These are phyloP conservation scores for Oryzias woworae DNA, from an alignment of 2,113 vertebrate species.

Conservation along the genomic window DNA sequence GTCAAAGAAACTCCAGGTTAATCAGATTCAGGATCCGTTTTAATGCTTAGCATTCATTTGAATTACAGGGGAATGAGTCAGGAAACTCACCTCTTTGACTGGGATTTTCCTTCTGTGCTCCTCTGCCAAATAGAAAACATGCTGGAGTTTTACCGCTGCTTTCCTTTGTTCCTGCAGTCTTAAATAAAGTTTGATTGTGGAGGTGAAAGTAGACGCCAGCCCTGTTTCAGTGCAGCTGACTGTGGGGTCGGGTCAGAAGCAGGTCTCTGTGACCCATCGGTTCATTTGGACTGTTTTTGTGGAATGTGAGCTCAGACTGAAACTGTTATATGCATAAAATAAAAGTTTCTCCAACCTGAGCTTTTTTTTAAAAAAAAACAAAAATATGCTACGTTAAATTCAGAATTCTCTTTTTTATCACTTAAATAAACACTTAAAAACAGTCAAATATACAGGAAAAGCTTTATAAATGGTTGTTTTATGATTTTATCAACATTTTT, in stretches of 20 bases:
- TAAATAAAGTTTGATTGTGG: too few relatives aligned
- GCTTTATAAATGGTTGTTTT: background rate
- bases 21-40: too few relatives aligned
- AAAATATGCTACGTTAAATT: background rate
- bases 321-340: background rate
- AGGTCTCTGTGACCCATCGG: conserved; percentile 3
- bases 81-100: too few relatives aligned
- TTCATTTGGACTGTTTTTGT: conserved; percentile 1
- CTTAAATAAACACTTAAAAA: background rate
- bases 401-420: too few relatives aligned
- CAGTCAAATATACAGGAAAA: background rate
- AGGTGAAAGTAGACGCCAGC: too few relatives aligned
- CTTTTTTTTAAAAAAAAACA: background rate
- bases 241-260: conserved; percentile 15
- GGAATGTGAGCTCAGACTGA: conserved; percentile 1
- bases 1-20: too few relatives aligned
- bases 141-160: too few relatives aligned
- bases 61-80: too few relatives aligned
- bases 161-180: too few relatives aligned
- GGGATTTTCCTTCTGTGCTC: too few relatives aligned
- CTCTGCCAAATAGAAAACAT: too few relatives aligned
- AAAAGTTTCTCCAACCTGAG: background rate
- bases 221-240: background rate
- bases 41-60: too few relatives aligned
- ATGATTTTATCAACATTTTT: background rate